phyloP scores from a whole-genome alignment of 2,797 vertebrate species.

The Pipistrellus nathusii region DNA sequence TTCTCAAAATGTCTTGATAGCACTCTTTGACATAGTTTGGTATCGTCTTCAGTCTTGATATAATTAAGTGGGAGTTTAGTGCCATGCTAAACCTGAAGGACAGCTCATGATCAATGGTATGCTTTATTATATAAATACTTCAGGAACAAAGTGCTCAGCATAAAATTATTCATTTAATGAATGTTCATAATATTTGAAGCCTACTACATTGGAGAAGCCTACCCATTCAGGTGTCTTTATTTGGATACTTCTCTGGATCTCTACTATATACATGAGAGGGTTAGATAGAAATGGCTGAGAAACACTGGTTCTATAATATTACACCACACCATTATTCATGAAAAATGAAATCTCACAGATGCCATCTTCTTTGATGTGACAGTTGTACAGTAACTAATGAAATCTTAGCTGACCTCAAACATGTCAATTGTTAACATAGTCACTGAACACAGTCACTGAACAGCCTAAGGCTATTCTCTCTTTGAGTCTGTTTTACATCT shows the following conservation, averaged over 20 bases:
- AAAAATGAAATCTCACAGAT: slow-evolving; percentile 31
- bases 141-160: slow-evolving; percentile 66
- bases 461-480: not conserved
- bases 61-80: slow-evolving; percentile 62
- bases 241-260: slow-evolving; percentile 1
- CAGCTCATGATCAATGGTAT: slow-evolving; percentile 60
- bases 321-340: not conserved
- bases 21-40: slow-evolving; percentile 25
- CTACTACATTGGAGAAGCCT: slow-evolving; percentile 33
- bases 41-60: slow-evolving; percentile 27
- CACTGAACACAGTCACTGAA: not conserved
- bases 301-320: slow-evolving; percentile 10
- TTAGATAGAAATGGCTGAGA: not conserved
- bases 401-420: slow-evolving; percentile 48
- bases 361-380: not conserved
- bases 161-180: slow-evolving; percentile 66
- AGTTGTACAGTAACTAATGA: not conserved
- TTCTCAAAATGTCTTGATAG: slow-evolving; percentile 8
- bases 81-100: slow-evolving; percentile 58
- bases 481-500: not conserved
- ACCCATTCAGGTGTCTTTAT: not conserved
- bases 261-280: not conserved
- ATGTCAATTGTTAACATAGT: slow-evolving; percentile 18
- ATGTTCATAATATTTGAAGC: slow-evolving; percentile 64
- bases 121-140: slow-evolving; percentile 62